Conservation (phyloP, 2,113 vertebrate species). For the Tautogolabrus adspersus region DNA sequence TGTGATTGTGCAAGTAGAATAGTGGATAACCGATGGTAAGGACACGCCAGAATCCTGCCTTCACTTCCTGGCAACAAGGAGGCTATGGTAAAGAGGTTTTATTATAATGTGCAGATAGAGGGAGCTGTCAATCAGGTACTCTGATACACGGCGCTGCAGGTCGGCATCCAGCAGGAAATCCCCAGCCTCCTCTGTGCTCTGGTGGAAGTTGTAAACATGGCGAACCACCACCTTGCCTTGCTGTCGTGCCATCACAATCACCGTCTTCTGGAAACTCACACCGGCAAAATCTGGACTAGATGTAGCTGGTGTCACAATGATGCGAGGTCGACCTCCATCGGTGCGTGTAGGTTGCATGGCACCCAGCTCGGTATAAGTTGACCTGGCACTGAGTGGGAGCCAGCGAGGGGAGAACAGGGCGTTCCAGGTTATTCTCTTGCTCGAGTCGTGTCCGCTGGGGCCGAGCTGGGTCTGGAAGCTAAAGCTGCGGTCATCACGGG, state of each 20-base stretch:
- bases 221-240: conserved; percentile 92
- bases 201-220: conserved; percentile 95
- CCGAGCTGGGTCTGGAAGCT: conserved; percentile 97
- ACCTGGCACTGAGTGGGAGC: conserved; percentile 91
- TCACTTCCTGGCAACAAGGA: conserved; percentile 92
- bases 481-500: conserved; percentile 95
- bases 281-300: conserved; percentile 92
- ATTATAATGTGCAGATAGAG: conserved; percentile 95
- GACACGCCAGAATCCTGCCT: conserved; percentile 51
- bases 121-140: conserved; percentile 96
- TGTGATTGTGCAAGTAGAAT: conserved; percentile 41
- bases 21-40: conserved; percentile 19
- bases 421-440: conserved; percentile 94
- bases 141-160: conserved; percentile 92
- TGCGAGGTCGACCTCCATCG: conserved; percentile 88
- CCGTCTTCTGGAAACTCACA: conserved; percentile 95
- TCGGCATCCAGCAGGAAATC: conserved; percentile 93
- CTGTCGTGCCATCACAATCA: conserved; percentile 90
- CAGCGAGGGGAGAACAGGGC: conserved; percentile 95
- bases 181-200: conserved; percentile 93
- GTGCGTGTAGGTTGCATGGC: conserved; percentile 88
- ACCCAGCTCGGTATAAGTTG: conserved; percentile 87
- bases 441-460: conserved; percentile 91
- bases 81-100: conserved; percentile 94
- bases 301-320: conserved; percentile 92